These are phyloP conservation scores for Chionomys nivalis DNA, from an alignment of 2,113 vertebrate genomes.

Conservation along the genomic window DNA sequence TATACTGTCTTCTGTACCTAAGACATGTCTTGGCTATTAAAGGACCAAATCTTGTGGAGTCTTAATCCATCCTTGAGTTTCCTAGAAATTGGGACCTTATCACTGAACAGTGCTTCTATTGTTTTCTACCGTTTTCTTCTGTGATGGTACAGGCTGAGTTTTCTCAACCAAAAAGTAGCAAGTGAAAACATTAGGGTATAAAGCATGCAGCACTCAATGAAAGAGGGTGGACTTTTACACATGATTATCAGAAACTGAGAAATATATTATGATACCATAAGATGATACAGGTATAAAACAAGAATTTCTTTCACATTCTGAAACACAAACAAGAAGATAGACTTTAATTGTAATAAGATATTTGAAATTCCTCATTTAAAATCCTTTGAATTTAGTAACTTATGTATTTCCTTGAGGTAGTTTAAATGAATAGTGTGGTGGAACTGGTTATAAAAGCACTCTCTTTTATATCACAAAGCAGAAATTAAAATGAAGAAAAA, in stretches of 20 bases:
- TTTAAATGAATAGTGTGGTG: not conserved
- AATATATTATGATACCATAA: not conserved
- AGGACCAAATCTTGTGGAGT: not conserved
- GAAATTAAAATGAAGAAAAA: slow-evolving; percentile 9
- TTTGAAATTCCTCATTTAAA: not conserved
- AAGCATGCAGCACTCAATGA: not conserved
- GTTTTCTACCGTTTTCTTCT: not conserved
- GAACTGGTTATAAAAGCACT: not conserved
- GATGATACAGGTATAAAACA: not conserved
- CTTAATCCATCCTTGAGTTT: not conserved
- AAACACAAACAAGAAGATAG: not conserved
- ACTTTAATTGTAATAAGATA: not conserved
- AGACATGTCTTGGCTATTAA: not conserved
- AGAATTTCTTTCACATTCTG: not conserved
- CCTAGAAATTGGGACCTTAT: not conserved
- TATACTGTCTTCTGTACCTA: not conserved
- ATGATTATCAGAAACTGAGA: not conserved
- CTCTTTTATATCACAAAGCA: not conserved
- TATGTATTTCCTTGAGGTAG: not conserved
- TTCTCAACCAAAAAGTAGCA: not conserved
- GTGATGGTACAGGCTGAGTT: not conserved
- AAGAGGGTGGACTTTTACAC: not conserved
- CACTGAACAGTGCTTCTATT: not conserved
- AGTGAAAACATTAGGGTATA: not conserved
- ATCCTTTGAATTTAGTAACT: slow-evolving; percentile 28